phyloP scores from a whole-genome alignment of 2,113 vertebrate genomes.

The Pelecanus crispus region DNA sequence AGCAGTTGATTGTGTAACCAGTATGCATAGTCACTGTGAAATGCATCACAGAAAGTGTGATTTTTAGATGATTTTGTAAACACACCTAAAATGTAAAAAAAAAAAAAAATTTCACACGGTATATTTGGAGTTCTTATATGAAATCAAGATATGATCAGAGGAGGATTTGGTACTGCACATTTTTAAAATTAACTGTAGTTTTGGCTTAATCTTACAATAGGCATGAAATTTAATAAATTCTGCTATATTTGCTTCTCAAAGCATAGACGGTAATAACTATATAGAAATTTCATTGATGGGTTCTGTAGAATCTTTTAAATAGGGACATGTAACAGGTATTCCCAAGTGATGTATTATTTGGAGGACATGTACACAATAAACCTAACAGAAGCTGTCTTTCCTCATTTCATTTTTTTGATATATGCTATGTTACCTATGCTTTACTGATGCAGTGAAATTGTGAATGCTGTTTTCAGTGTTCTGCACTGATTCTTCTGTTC shows the following conservation, averaged over 20 bases:
- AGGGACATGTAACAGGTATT: background rate
- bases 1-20: background rate
- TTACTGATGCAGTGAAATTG: background rate
- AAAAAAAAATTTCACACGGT: accelerated
- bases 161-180: background rate
- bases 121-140: background rate
- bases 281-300: background rate
- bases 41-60: background rate
- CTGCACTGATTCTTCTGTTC: background rate
- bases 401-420: background rate
- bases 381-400: background rate
- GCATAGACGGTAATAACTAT: background rate
- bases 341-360: background rate
- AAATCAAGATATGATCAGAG: background rate
- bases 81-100: background rate
- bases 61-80: background rate
- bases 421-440: background rate
- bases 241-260: background rate
- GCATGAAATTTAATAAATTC: background rate
- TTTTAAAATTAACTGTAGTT: background rate
- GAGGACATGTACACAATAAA: background rate
- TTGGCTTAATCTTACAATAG: background rate
- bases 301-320: background rate
- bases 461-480: background rate
- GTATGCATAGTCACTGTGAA: background rate